Base-by-base conservation (phyloP, 2,797 vertebrate genomes). In the Enteromius treurensis region DNA sequence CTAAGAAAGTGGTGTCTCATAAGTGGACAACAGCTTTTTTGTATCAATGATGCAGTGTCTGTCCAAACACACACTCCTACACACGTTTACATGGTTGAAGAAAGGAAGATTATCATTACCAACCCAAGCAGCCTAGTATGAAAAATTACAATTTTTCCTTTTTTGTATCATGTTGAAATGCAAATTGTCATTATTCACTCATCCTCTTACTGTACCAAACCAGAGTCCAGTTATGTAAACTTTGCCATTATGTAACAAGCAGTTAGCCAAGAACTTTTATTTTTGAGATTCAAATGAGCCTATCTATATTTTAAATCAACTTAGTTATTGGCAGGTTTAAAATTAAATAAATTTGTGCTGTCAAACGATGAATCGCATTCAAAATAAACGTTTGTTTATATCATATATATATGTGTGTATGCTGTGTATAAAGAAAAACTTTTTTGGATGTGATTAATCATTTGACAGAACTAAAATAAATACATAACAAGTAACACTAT, bases 1-100 rank as follows among this genome's bases (percentile, higher is more conserved):
- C 85, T 97, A 87, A 87, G 55, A 45, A 87, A 90, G 77, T 96
- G 96, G 96, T 92, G 92, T 82, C 85, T 96, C 49, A 86, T 85
- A 14, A 93, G 88, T 6, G 94, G 95, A 77, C 92, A 90, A 84
- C 90, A 93, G 87, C 89, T 93, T 85, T 91, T 92, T 81, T 89
- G 89, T 77, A 90, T 95, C 77, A 86, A 89, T 51, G 90, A 93
- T 9, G 92, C 84, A 21, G 79, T 77, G 19, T 83, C 87, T 0
- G 15, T 84, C 17, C 79, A 87, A 55, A 79, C 84, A 34, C 75
- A 81, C 71, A 79, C 74, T 23, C 15, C 74, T 68, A 60, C 83
- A 34, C 85, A 83, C 19, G 15, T 45, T 89, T 88, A 29, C 34
- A 84, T 74, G 84, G 75, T 89, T 11, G 94, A 96, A 29, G 86